These are phyloP conservation scores for Cheilosia impressa DNA, from an alignment of 2,888 invertebrate genomes.

Conservation along the genomic window DNA sequence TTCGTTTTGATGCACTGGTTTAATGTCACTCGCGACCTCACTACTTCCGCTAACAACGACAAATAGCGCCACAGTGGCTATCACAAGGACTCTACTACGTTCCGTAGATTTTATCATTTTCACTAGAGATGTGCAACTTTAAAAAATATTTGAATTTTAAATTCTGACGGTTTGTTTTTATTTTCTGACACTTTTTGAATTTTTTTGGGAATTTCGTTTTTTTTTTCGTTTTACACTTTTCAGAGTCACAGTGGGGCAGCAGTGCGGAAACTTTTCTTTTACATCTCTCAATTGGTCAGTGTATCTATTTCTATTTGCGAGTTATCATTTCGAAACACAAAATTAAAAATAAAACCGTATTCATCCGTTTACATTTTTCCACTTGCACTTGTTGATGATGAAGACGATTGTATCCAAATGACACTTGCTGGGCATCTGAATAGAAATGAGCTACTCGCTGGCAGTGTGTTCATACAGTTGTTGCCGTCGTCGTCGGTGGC, in stretches of 20 bases:
- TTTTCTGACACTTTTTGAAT: conserved; percentile 20
- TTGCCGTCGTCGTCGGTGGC: conserved; percentile 8
- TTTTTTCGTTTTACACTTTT: conserved; percentile 18
- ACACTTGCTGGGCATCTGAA: conserved; percentile 70
- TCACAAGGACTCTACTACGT: conserved; percentile 61
- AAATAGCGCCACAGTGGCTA: conserved; percentile 49
- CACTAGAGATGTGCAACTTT: conserved; percentile 4
- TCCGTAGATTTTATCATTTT: conserved; percentile 68
- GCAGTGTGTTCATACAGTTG: conserved; percentile 48
- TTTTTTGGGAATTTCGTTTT: neutral
- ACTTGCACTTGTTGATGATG: conserved; percentile 74
- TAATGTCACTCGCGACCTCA: conserved; percentile 69
- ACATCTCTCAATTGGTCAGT: conserved; percentile 54
- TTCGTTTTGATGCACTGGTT: conserved; percentile 79
- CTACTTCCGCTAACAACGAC: conserved; percentile 72
- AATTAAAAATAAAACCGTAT: conserved; percentile 17
- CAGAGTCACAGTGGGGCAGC: conserved; percentile 19
- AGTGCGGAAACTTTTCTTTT: conserved; percentile 38
- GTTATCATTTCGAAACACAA: conserved; percentile 58
- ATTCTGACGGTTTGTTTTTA: conserved; percentile 2
- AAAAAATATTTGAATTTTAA: conserved; percentile 12
- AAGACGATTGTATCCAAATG: conserved; percentile 66
- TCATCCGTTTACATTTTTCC: conserved; percentile 74
- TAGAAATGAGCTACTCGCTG: conserved; percentile 62
- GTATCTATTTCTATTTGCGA: conserved; percentile 67